Conservation (phyloP, 2,113 vertebrate species). For the Carassius gibelio region DNA sequence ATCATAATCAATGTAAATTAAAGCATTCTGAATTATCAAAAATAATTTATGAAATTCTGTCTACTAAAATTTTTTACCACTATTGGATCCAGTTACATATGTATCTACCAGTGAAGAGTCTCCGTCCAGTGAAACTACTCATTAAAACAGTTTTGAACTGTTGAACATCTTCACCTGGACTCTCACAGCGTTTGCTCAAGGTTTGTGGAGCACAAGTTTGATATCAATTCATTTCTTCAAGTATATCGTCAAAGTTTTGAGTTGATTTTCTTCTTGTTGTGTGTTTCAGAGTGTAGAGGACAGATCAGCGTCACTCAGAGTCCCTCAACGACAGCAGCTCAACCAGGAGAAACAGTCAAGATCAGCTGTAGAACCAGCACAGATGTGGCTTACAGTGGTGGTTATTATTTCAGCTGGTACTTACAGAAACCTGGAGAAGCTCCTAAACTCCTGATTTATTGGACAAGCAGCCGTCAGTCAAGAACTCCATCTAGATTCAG, state of each 20-base stretch:
- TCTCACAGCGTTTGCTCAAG: constrained; percentile 6
- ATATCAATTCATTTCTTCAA: too few species aligned
- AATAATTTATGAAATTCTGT: too few species aligned
- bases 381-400: not conserved
- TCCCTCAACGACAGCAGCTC: not conserved
- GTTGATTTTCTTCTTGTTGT: too few species aligned
- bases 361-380: not conserved
- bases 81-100: too few species aligned
- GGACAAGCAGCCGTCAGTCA: fast-evolving
- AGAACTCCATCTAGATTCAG: not conserved
- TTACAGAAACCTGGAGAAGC: not conserved
- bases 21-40: too few species aligned
- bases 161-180: not conserved
- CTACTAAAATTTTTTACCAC: too few species aligned
- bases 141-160: not conserved
- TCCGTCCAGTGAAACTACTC: not conserved
- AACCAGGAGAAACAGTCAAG: not conserved
- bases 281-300: not conserved
- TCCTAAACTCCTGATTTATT: not conserved
- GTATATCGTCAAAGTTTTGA: too few species aligned
- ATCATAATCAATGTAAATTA: too few species aligned
- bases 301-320: not conserved
- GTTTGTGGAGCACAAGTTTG: not conserved
- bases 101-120: not conserved
- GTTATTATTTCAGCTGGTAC: not conserved